Evolutionary conservation across 1,140 invertebrate species (phyloP).

Genomic region (Drosophila azteca): DNA sequence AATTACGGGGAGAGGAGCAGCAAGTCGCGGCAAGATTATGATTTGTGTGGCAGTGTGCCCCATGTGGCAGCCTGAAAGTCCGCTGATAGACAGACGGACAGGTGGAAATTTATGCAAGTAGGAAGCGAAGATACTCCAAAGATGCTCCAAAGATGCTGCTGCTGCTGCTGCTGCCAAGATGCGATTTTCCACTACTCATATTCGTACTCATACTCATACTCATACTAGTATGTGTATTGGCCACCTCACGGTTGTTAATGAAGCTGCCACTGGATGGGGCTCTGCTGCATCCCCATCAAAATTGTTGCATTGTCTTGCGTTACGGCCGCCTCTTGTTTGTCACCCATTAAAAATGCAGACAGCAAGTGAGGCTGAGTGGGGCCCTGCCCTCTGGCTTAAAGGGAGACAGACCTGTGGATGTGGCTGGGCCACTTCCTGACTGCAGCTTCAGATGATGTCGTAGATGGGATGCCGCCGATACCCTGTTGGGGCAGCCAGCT

Average conservation of each 20-base stretch:
- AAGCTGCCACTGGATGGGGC: conserved; percentile 56
- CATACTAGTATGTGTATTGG: conserved; percentile 24
- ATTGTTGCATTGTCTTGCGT: conserved; percentile 56
- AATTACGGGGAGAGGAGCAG: conserved; percentile 51
- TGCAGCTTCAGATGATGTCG: not conserved
- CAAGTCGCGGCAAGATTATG: conserved; percentile 51
- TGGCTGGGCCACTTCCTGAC: conserved; percentile 18
- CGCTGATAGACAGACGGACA: conserved; percentile 14
- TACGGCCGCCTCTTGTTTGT: conserved; percentile 34
- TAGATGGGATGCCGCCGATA: no score
- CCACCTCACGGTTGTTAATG: conserved; percentile 61
- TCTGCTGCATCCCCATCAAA: conserved; percentile 26
- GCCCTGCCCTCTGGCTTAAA: conserved; percentile 30
- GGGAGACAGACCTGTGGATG: conserved; percentile 3
- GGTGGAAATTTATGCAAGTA: conserved; percentile 73
- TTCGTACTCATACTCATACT: not conserved
- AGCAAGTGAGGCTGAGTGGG: conserved; percentile 3
- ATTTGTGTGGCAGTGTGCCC: conserved; percentile 75
- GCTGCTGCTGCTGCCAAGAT: conserved; percentile 7
- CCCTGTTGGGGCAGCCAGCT: not conserved
- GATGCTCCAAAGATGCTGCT: conserved; percentile 24
- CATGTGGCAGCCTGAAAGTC: conserved; percentile 12
- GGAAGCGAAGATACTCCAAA: conserved; percentile 51
- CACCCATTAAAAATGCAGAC: conserved; percentile 68
- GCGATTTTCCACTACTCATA: not conserved